Conservation (phyloP, 2,888 invertebrate genomes). For the Volucella inflata region DNA sequence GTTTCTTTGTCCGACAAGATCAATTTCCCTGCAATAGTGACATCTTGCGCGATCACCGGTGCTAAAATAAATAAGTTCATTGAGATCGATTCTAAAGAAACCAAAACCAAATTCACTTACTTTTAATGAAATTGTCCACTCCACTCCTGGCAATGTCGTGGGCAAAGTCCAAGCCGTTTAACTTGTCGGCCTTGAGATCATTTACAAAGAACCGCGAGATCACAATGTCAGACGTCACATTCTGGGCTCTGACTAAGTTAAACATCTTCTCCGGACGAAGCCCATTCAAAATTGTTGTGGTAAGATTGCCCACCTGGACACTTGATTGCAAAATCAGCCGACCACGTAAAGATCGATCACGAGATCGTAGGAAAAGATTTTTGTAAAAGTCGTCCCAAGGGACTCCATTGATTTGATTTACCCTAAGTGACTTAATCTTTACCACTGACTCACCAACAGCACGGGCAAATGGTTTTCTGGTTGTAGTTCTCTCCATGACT, state of each 20-base stretch:
- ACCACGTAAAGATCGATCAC: slow-evolving; percentile 79
- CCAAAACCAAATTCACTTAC: slow-evolving; percentile 8
- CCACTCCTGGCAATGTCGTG: slow-evolving; percentile 80
- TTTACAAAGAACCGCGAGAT: slow-evolving; percentile 79
- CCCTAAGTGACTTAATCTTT: slow-evolving; percentile 61
- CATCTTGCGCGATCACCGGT: slow-evolving; percentile 79
- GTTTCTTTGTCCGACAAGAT: slow-evolving; percentile 76
- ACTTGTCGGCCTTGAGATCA: slow-evolving; percentile 76
- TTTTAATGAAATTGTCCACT: slow-evolving; percentile 77
- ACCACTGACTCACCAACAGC: slow-evolving; percentile 43
- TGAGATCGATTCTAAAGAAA: background rate
- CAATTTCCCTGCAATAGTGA: slow-evolving; percentile 78
- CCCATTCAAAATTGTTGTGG: slow-evolving; percentile 78
- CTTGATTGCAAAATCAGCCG: slow-evolving; percentile 79
- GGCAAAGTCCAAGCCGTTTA: slow-evolving; percentile 80
- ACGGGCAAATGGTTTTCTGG: slow-evolving; percentile 38
- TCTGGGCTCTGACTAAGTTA: slow-evolving; percentile 79
- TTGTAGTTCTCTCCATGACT: slow-evolving; percentile 24
- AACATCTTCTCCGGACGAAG: slow-evolving; percentile 78
- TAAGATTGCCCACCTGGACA: slow-evolving; percentile 76
- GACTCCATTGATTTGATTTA: slow-evolving; percentile 79
- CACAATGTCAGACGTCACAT: slow-evolving; percentile 78
- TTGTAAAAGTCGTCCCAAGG: slow-evolving; percentile 79
- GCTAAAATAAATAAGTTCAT: slow-evolving; percentile 73
- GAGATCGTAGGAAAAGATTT: slow-evolving; percentile 79